These are phyloP conservation scores for Spilogale gracilis DNA, from an alignment of 2,113 vertebrate species.

Conservation along the genomic window DNA sequence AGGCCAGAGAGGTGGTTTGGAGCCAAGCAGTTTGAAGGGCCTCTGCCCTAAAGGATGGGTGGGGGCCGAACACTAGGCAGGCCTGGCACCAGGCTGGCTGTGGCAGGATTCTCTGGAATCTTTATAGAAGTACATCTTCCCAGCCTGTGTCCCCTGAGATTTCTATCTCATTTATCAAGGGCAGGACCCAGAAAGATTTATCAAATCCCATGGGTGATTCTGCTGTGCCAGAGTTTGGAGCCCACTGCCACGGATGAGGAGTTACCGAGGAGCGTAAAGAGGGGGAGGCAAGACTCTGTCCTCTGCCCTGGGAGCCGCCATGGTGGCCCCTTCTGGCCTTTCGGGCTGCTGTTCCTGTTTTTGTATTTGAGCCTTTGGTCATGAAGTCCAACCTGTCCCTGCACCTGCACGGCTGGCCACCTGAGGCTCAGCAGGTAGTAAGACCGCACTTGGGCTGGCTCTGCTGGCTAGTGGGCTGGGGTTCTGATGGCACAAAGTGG, in stretches of 20 bases:
- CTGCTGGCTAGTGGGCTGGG: not conserved
- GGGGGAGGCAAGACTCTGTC: no score
- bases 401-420: not conserved
- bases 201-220: not conserved
- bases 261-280: not conserved
- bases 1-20: not conserved
- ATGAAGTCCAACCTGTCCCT: not conserved
- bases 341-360: not conserved
- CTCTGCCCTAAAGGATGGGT: not conserved
- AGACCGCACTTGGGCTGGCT: not conserved
- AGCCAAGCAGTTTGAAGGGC: not conserved
- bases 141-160: accelerated
- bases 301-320: not conserved
- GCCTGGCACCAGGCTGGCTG: not conserved
- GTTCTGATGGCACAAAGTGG: not conserved
- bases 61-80: not conserved
- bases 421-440: not conserved
- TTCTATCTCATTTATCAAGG: not conserved
- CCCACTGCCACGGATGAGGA: not conserved
- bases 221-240: not conserved
- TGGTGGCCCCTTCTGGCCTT: not conserved
- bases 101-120: not conserved
- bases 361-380: not conserved
- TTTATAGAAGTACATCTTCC: not conserved
- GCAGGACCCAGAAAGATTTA: not conserved